Conservation (phyloP, 2,888 invertebrate genomes). For the Iphiclides podalirius region DNA sequence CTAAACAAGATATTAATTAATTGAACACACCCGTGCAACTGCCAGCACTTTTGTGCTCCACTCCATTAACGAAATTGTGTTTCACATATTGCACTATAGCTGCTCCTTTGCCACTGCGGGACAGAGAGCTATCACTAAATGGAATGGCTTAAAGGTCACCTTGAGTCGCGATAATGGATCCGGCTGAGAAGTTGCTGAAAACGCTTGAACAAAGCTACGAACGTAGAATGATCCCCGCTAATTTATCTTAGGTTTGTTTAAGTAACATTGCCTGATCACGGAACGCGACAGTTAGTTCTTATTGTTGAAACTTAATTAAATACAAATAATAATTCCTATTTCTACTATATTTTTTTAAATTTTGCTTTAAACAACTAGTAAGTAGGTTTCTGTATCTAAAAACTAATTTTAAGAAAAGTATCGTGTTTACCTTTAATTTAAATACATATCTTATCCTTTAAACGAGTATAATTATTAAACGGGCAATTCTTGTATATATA, state of each 20-base stretch:
- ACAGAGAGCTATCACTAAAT: slow-evolving; percentile 20
- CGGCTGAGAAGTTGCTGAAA: slow-evolving; percentile 4
- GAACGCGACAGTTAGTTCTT: too few species aligned
- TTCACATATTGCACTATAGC: slow-evolving; percentile 21
- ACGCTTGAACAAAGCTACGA: not conserved
- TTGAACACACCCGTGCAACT: slow-evolving; percentile 12
- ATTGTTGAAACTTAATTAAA: too few species aligned
- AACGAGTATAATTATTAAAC: too few species aligned
- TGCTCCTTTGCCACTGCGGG: slow-evolving; percentile 15
- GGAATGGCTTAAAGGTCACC: slow-evolving; percentile 19
- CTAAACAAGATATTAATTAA: slow-evolving; percentile 19
- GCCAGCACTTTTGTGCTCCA: slow-evolving; percentile 19
- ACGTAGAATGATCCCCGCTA: not conserved
- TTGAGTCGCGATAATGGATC: slow-evolving; percentile 3
- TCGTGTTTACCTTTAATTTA: too few species aligned
- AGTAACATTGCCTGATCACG: too few species aligned
- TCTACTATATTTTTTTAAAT: too few species aligned
- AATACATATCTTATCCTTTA: too few species aligned
- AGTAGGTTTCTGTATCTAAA: too few species aligned
- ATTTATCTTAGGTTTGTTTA: not conserved
- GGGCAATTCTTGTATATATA: too few species aligned
- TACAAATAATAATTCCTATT: too few species aligned
- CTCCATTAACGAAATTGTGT: slow-evolving; percentile 21
- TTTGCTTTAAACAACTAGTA: too few species aligned
- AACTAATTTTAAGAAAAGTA: too few species aligned